These are phyloP conservation scores for Drosophila takahashii DNA, from an alignment of 1,140 invertebrate genomes.

Conservation along the genomic window DNA sequence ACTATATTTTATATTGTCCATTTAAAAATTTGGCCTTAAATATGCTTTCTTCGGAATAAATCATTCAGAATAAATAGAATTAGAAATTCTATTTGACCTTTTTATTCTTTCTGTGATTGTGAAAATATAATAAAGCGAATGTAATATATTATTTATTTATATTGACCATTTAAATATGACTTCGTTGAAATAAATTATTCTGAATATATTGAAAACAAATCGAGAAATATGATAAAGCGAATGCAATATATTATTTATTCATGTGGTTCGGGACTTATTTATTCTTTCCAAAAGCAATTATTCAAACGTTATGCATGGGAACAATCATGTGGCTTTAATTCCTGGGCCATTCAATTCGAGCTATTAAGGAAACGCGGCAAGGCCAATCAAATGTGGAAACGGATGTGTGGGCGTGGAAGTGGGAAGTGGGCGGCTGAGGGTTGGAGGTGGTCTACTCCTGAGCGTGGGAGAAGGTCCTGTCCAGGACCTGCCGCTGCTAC, in stretches of 20 bases:
- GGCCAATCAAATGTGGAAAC: constrained; percentile 36
- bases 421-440: not conserved
- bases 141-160: no score
- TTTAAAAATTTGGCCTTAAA: no score
- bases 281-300: not conserved
- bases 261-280: no score
- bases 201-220: no score
- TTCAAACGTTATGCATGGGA: not conserved
- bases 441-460: not conserved
- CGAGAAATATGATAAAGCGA: no score
- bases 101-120: no score
- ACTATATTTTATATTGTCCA: no score
- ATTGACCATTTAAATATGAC: no score
- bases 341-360: constrained; percentile 4
- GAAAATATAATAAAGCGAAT: no score
- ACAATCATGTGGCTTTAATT: constrained; percentile 19
- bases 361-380: constrained; percentile 22
- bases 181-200: no score
- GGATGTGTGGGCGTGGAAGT: constrained; percentile 12
- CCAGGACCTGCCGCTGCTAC: constrained; percentile 6
- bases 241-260: no score
- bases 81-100: not conserved
- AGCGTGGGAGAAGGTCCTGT: constrained; percentile 34
- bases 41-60: no score
- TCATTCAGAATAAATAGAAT: not conserved